Conservation (phyloP, 2,888 invertebrate genomes). For the Phortica okadai region DNA sequence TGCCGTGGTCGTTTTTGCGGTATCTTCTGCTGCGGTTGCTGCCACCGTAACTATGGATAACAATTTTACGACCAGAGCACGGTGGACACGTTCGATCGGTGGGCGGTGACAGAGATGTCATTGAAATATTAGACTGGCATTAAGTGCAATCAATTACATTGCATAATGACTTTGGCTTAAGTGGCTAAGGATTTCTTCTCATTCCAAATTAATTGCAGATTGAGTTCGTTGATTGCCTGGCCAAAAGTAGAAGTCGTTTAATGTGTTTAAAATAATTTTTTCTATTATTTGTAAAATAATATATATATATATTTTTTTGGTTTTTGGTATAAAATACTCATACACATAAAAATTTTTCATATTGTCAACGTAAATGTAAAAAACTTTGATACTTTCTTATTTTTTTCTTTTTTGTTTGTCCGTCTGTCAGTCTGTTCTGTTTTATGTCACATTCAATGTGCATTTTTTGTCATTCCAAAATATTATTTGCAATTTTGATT, state of each 20-base stretch:
- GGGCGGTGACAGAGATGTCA: not conserved
- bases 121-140: not conserved
- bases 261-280: no score
- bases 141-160: constrained; percentile 46
- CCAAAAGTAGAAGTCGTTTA: no score
- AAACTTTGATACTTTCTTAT: not conserved
- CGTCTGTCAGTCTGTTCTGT: constrained; percentile 24
- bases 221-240: not conserved
- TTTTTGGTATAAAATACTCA: constrained; percentile 35
- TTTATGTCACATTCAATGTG: no score
- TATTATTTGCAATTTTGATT: not conserved
- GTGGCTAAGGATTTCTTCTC: not conserved
- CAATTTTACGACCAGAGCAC: not conserved
- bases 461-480: no score
- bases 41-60: not conserved
- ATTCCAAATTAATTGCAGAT: not conserved
- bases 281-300: not conserved
- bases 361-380: not conserved
- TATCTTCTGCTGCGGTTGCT: not conserved
- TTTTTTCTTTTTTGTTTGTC: constrained; percentile 11
- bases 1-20: not conserved
- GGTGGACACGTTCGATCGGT: not conserved
- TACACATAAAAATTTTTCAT: constrained; percentile 36
- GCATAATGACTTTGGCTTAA: constrained; percentile 42
- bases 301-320: constrained; percentile 23